Conservation (phyloP, 2,888 invertebrate genomes). For the Tenthredo distinguenda region DNA sequence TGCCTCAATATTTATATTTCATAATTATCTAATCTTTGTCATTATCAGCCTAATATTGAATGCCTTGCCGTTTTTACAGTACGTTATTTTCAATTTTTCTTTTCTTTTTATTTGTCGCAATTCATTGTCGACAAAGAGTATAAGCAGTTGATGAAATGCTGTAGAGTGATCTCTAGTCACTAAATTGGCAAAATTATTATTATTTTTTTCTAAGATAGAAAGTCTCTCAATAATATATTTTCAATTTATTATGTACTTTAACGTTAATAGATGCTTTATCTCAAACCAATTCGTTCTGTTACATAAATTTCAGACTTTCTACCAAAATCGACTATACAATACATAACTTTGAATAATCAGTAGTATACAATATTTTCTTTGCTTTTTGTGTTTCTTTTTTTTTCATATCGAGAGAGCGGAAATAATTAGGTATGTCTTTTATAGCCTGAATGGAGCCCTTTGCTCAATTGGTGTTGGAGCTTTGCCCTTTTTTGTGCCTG, state of each 20-base stretch:
- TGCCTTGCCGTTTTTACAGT: conserved; percentile 35
- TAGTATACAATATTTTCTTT: conserved; percentile 35
- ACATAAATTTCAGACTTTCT: conserved; percentile 24
- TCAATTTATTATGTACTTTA: neutral
- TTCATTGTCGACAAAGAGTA: neutral
- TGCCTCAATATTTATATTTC: conserved; percentile 24
- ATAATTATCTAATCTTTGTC: conserved; percentile 38
- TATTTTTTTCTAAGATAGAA: conserved; percentile 13
- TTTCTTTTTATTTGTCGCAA: neutral
- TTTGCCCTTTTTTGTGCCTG: conserved; percentile 78
- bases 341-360: conserved; percentile 26
- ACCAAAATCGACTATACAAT: conserved; percentile 14
- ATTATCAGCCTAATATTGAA: conserved; percentile 48
- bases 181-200: conserved; percentile 1
- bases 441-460: conserved; percentile 77
- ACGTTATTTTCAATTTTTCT: conserved; percentile 30
- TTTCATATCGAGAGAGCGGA: conserved; percentile 1
- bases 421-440: conserved; percentile 59
- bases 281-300: neutral
- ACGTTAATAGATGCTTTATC: conserved; percentile 15
- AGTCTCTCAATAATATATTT: conserved; percentile 19
- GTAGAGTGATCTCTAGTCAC: neutral
- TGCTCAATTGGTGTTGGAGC: conserved; percentile 76
- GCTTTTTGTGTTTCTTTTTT: conserved; percentile 40
- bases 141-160: conserved; percentile 25